Conservation (phyloP, 1,140 invertebrate species). For the Aculops lycopersici region DNA sequence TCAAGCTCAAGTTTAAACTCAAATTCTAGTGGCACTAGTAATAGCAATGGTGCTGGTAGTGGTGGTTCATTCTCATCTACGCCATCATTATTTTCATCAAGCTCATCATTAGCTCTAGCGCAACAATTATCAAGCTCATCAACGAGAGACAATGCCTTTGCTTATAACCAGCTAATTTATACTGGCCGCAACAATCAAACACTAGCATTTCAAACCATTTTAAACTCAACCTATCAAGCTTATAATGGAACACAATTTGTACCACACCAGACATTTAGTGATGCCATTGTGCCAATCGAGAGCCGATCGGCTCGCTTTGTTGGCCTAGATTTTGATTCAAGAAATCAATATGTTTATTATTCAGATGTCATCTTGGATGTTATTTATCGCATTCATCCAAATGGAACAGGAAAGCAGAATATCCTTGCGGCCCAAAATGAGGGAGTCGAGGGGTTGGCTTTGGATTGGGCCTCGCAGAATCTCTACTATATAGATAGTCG, state of each 20-base stretch:
- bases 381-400: conserved; percentile 59
- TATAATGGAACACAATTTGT: neutral
- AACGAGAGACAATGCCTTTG: too few species aligned
- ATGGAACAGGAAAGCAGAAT: conserved; percentile 57
- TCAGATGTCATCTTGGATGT: conserved; percentile 87
- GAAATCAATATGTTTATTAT: conserved; percentile 71
- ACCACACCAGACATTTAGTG: conserved; percentile 29
- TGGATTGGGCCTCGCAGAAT: conserved; percentile 89
- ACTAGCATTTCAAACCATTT: neutral
- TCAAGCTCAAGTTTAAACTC: too few species aligned
- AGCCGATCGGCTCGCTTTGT: conserved; percentile 69
- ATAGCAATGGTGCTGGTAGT: too few species aligned
- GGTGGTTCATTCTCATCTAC: too few species aligned
- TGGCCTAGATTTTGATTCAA: conserved; percentile 75
- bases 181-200: neutral
- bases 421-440: conserved; percentile 82
- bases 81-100: neutral
- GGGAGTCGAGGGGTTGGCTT: conserved; percentile 75
- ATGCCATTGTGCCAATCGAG: conserved; percentile 47
- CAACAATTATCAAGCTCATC: too few species aligned
- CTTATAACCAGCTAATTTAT: neutral
- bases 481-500: conserved; percentile 89
- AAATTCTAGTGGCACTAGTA: too few species aligned
- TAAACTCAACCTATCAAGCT: neutral
- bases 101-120: too few species aligned